These are phyloP conservation scores for Myotis findleyi DNA, from an alignment of 2,797 vertebrate genomes.

Conservation along the genomic window DNA sequence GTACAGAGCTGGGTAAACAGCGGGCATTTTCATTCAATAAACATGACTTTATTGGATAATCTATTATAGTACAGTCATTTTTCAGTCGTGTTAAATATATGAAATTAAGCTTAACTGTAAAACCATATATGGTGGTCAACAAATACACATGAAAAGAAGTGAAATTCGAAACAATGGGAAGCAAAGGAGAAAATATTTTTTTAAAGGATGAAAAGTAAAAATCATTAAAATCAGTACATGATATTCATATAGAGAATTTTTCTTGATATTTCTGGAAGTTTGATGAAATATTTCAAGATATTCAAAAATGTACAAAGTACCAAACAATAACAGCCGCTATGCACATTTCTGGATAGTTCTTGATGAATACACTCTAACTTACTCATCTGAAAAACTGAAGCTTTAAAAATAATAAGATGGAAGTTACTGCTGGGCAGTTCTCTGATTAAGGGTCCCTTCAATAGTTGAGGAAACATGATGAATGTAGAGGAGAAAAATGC, in stretches of 20 bases:
- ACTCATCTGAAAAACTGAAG: slow-evolving; percentile 5
- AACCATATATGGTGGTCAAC: background rate
- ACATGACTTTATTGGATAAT: background rate
- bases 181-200: background rate
- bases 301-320: background rate
- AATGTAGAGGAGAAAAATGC: background rate
- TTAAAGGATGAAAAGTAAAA: slow-evolving; percentile 18
- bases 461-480: background rate
- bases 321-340: background rate
- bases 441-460: background rate
- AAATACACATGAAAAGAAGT: slow-evolving; percentile 45
- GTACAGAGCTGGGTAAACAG: background rate
- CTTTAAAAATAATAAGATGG: slow-evolving; percentile 37
- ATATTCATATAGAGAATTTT: background rate
- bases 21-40: slow-evolving; percentile 29
- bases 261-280: background rate
- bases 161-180: background rate
- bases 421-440: background rate
- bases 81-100: slow-evolving; percentile 16
- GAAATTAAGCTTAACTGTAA: slow-evolving; percentile 28
- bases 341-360: background rate
- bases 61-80: background rate
- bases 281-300: slow-evolving; percentile 36
- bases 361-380: background rate
- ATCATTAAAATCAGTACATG: background rate